Percentiles rank a stretch among this genome's conserved stretches.
Conservation (phyloP, 2,113 vertebrate species). For the Fukomys damarensis region DNA sequence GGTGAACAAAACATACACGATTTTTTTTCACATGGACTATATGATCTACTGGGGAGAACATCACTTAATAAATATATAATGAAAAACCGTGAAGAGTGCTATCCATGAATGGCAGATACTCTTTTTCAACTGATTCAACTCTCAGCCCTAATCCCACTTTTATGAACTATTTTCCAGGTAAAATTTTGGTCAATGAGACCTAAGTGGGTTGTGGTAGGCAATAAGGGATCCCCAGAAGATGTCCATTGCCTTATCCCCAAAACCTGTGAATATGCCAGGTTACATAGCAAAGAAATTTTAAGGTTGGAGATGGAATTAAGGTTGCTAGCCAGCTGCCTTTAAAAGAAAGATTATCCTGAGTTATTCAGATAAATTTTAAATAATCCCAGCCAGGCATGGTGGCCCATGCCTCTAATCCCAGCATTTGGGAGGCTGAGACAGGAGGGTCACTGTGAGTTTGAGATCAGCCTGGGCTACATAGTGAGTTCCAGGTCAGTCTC, state of each 20-base stretch:
- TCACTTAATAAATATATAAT: neutral
- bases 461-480: no score
- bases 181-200: neutral
- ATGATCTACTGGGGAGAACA: neutral
- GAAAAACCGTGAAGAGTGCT: neutral
- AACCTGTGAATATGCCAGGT: constrained; percentile 8
- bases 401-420: no score
- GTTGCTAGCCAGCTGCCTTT: neutral
- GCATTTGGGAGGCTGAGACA: no score
- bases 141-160: neutral
- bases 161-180: neutral
- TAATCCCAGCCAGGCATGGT: no score
- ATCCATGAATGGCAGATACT: neutral
- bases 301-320: neutral
- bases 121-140: neutral
- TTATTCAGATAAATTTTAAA: neutral
- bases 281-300: constrained; percentile 24
- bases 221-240: neutral
- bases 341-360: neutral
- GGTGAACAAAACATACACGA: neutral
- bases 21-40: neutral
- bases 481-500: no score
- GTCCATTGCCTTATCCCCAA: neutral
- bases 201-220: neutral
- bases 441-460: no score